These are phyloP conservation scores for Valencia hispanica DNA, from an alignment of 2,797 vertebrate species.

Conservation along the genomic window DNA sequence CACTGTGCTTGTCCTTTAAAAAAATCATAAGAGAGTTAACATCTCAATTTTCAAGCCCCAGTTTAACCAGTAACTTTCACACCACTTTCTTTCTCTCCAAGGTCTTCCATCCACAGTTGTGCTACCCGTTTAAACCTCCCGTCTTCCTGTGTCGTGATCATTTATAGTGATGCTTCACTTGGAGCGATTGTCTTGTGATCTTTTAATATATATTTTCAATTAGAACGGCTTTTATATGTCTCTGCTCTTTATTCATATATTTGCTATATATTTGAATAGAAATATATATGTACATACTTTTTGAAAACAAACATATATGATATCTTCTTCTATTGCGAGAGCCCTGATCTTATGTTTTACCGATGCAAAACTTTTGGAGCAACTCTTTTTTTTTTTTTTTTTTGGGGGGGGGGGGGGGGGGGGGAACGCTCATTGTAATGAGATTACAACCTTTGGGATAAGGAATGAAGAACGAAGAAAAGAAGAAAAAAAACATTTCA, in stretches of 20 bases:
- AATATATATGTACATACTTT: constrained; percentile 87
- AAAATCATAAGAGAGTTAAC: constrained; percentile 60
- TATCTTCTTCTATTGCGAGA: constrained; percentile 85
- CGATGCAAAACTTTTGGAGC: constrained; percentile 79
- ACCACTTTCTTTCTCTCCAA: constrained; percentile 42
- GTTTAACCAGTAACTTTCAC: constrained; percentile 51
- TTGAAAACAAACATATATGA: constrained; percentile 86
- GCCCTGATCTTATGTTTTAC: constrained; percentile 83
- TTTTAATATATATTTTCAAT: constrained; percentile 84
- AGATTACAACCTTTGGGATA: constrained; percentile 77
- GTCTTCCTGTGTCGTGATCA: constrained; percentile 48
- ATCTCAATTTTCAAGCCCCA: constrained; percentile 52
- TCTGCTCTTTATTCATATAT: constrained; percentile 85
- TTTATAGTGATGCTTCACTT: constrained; percentile 69
- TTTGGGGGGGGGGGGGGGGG: too few relatives aligned
- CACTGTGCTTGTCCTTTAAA: constrained; percentile 72
- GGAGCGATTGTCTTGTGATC: constrained; percentile 87
- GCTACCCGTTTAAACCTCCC: constrained; percentile 71
- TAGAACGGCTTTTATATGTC: constrained; percentile 83
- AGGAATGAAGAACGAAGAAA: constrained; percentile 48
- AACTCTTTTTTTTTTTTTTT: constrained; percentile 64
- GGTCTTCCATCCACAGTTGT: constrained; percentile 60
- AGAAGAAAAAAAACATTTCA: constrained; percentile 55
- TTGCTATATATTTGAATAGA: constrained; percentile 87
- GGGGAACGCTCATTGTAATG: constrained; percentile 78